phyloP scores from a whole-genome alignment of 2,113 vertebrate species.

The Catagonus wagneri region DNA sequence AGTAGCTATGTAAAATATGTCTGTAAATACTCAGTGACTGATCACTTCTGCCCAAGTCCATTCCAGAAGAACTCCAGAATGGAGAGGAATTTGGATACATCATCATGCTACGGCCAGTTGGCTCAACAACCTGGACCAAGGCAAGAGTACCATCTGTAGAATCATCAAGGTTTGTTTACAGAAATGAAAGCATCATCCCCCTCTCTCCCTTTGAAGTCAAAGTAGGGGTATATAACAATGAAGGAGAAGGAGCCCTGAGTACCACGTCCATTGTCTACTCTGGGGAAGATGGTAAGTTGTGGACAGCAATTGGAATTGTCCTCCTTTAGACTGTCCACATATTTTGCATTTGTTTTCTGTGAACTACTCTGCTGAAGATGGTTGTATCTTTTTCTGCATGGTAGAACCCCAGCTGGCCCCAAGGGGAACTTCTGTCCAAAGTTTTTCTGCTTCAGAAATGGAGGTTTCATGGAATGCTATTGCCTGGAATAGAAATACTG shows the following conservation, averaged over 20 bases:
- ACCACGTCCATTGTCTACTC: constrained; percentile 88
- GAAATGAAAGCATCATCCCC: constrained; percentile 90
- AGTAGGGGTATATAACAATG: constrained; percentile 92
- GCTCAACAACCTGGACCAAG: constrained; percentile 91
- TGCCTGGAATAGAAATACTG: constrained; percentile 86
- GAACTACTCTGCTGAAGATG: not conserved
- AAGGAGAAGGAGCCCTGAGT: constrained; percentile 92
- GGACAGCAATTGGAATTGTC: not conserved
- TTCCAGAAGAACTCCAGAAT: constrained; percentile 94
- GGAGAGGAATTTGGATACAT: constrained; percentile 94
- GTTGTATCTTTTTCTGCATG: constrained; percentile 42
- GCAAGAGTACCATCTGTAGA: constrained; percentile 90
- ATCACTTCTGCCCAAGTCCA: constrained; percentile 86
- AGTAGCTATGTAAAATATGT: not conserved
- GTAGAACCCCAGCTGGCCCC: constrained; percentile 91
- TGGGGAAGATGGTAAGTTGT: constrained; percentile 91
- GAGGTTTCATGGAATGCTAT: constrained; percentile 93
- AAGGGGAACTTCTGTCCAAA: constrained; percentile 84
- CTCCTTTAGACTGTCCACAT: not conserved
- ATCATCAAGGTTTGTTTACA: constrained; percentile 90
- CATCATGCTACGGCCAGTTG: constrained; percentile 90
- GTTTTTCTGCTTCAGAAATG: constrained; percentile 90
- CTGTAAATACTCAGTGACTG: constrained; percentile 75
- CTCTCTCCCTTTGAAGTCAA: constrained; percentile 93
- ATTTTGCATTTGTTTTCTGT: not conserved